phyloP scores from a whole-genome alignment of 92 coral and sea anemone genomes.

The Scolanthus callimorphus region DNA sequence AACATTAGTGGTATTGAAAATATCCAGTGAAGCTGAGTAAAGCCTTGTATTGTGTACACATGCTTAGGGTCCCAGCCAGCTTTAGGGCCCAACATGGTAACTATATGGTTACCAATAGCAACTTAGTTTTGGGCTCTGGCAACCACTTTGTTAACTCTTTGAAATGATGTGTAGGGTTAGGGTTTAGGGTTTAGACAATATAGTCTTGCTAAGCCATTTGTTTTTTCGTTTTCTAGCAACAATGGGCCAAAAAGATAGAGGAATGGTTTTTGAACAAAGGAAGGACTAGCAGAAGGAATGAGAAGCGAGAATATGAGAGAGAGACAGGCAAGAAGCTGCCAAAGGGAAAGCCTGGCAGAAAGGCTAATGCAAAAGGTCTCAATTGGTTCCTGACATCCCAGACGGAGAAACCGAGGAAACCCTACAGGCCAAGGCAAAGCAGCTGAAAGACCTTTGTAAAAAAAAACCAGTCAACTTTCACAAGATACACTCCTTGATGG shows the following conservation, averaged over 20 bases:
- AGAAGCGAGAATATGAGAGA: not conserved
- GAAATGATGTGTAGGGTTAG: too few species aligned
- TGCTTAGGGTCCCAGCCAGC: too few species aligned
- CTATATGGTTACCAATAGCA: too few species aligned
- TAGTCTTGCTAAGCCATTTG: too few species aligned
- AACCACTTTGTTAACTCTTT: too few species aligned
- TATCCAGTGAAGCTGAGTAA: too few species aligned
- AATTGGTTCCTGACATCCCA: constrained; percentile 5
- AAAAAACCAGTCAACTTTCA: not conserved
- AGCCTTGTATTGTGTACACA: too few species aligned
- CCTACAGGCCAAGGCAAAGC: not conserved
- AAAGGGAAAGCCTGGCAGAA: constrained; percentile 20
- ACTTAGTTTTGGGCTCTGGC: too few species aligned
- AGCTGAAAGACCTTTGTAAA: constrained; percentile 2
- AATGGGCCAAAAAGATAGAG: constrained; percentile 6
- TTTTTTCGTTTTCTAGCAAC: too few species aligned
- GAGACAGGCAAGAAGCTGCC: constrained; percentile 6
- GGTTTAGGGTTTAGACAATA: too few species aligned
- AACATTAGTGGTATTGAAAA: too few species aligned
- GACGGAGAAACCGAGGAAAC: constrained; percentile 27
- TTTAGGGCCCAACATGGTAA: too few species aligned
- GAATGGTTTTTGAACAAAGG: not conserved
- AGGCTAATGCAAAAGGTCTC: not conserved
- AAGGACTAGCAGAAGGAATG: not conserved
- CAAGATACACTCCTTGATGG: not conserved